Base-by-base conservation (phyloP, 2,888 invertebrate species). In the Atethmia centrago region DNA sequence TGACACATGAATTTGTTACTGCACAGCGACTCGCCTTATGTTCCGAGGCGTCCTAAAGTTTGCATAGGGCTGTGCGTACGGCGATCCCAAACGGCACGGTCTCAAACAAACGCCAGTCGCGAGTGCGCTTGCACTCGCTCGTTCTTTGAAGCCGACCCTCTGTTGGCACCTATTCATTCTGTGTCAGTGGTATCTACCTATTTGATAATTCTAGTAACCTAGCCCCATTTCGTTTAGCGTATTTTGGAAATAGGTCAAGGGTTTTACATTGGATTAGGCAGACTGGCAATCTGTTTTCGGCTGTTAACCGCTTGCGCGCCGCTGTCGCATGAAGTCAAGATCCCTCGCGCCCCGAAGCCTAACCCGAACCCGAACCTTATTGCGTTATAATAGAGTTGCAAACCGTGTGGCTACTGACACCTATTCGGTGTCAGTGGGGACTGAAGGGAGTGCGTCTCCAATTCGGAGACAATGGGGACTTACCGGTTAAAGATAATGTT, bases 141-240 rank as follows among this genome's bases (percentile, higher is more conserved):
- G 16, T 53, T 53, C 2, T 25, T 16, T 25, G 2, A 14, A 53
- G 10, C 10, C 12, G n/a, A n/a, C n/a, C 25, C 25, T 53, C 53
- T 25, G 53, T 14, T 12, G 58, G 21, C 5, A 58, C 9, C n/a
- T 67, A 53, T 31, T 66, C 28, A 55, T 55, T 73, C 7, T 53
- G 25, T 61, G 36, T n/a, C n/a, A n/a, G 7, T 16, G 2, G 21
- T 72, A 49, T 7, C 8, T 31, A 68, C 69, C 64, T 36, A 36
- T 7, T 36, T 56, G 21, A 49, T 67, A 67, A 67, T 65, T 79
- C 65, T 28, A 80, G 45, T 55, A 59, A 62, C 47, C 62, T 59
- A 78, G 62, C 28, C 31, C 25, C 31, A 68, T 64, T 75, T 66
- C 1, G 19, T 59, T 71, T 28, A 68, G 21, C 64, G 8, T 64